These are phyloP conservation scores for Drosophila subsilvestris DNA, from an alignment of 2,888 invertebrate species.

Conservation along the genomic window DNA sequence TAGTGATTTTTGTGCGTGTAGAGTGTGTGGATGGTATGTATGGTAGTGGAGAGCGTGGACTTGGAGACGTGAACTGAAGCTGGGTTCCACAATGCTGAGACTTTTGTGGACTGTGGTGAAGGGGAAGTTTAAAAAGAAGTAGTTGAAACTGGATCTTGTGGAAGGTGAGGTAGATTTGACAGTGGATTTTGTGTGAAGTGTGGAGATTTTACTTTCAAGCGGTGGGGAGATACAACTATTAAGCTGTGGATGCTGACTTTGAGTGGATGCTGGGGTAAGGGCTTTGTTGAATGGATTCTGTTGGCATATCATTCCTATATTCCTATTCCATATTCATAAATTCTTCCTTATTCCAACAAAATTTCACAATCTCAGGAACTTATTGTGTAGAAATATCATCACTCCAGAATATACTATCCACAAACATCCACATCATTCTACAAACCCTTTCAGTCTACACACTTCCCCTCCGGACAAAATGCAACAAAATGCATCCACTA, in stretches of 20 bases:
- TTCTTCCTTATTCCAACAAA: too few species aligned
- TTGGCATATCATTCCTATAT: background rate
- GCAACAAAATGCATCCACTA: background rate
- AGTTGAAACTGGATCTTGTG: constrained; percentile 13
- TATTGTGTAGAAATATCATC: background rate
- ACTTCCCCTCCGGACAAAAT: background rate
- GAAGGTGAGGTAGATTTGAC: background rate
- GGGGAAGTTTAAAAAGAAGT: constrained; percentile 1
- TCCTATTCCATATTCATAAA: too few species aligned
- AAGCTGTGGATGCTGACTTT: background rate
- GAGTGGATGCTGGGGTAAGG: background rate
- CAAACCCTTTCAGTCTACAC: background rate
- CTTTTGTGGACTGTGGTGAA: constrained; percentile 21
- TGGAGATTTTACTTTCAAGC: background rate
- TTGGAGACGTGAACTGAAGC: background rate
- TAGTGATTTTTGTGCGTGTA: constrained; percentile 20
- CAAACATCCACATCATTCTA: background rate
- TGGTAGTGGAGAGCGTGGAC: constrained; percentile 29
- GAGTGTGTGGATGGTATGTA: constrained; percentile 39
- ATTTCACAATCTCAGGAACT: background rate
- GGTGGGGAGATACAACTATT: background rate
- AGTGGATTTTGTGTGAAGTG: constrained; percentile 2
- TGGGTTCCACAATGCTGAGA: constrained; percentile 24
- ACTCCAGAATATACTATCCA: background rate
- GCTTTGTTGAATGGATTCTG: background rate